Percentiles rank a stretch among this genome's conserved stretches.
phyloP scores from a whole-genome alignment of 2,888 invertebrate genomes.

The Ennomos quercinarius region DNA sequence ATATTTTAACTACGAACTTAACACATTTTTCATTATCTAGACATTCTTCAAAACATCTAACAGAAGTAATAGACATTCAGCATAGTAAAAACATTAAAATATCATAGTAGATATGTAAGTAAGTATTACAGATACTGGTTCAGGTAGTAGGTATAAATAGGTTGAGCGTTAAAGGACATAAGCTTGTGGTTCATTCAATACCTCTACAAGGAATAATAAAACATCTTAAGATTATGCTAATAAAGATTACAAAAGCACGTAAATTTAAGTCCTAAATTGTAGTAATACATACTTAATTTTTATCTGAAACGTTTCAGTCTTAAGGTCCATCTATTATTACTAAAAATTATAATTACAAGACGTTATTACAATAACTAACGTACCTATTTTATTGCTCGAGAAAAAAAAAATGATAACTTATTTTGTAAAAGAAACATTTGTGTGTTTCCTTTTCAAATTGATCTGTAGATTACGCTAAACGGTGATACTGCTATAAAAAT shows the following conservation, averaged over 20 bases:
- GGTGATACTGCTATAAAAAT: no score
- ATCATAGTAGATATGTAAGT: slow-evolving; percentile 30
- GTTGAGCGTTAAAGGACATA: slow-evolving; percentile 21
- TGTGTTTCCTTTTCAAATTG: no score
- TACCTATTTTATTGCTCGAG: slow-evolving; percentile 43
- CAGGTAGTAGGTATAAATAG: slow-evolving; percentile 8
- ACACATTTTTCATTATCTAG: slow-evolving; percentile 14
- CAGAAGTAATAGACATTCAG: slow-evolving; percentile 24
- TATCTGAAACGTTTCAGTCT: slow-evolving; percentile 64
- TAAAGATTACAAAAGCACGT: slow-evolving; percentile 38
- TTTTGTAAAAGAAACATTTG: no score
- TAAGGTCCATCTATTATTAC: slow-evolving; percentile 80
- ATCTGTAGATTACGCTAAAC: no score
- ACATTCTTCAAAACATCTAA: slow-evolving; percentile 21
- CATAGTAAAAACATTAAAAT: slow-evolving; percentile 23
- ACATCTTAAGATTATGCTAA: slow-evolving; percentile 72
- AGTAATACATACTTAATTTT: slow-evolving; percentile 45
- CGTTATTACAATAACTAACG: slow-evolving; percentile 20
- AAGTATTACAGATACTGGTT: slow-evolving; percentile 24
- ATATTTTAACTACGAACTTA: slow-evolving; percentile 25
- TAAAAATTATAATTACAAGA: slow-evolving; percentile 21
- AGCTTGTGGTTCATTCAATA: slow-evolving; percentile 21
- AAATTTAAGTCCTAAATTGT: slow-evolving; percentile 41
- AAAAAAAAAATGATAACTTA: background rate
- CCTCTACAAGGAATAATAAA: slow-evolving; percentile 66